These are phyloP conservation scores for Aphelenchoides besseyi DNA, from an alignment of 1,140 invertebrate species.

Conservation along the genomic window DNA sequence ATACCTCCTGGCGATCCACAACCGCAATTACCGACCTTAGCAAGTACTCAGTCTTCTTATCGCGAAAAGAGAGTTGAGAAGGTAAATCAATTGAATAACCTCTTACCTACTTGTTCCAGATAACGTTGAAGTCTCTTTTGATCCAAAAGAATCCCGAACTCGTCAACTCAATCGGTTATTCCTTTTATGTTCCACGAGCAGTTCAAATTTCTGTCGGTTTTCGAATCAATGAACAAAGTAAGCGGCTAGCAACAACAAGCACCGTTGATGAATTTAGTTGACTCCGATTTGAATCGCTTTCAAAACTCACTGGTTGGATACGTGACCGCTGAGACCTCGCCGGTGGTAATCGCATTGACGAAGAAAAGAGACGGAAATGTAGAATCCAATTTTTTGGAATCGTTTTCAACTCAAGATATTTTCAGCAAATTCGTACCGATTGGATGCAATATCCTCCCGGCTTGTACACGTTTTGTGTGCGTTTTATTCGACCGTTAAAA, in stretches of 20 bases:
- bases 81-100: conserved; percentile 18
- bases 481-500: conserved; percentile 40
- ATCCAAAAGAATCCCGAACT: conserved; percentile 34
- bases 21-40: too few relatives aligned
- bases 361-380: conserved; percentile 9
- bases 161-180: conserved; percentile 41
- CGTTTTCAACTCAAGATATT: not conserved
- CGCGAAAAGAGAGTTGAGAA: conserved; percentile 36
- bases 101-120: conserved; percentile 4
- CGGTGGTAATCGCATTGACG: conserved; percentile 9
- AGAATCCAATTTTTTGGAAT: not conserved
- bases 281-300: conserved; percentile 40
- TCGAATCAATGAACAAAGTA: conserved; percentile 45
- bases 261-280: conserved; percentile 30
- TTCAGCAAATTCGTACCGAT: conserved; percentile 27
- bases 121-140: conserved; percentile 39
- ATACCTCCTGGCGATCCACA: conserved; percentile 14
- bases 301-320: conserved; percentile 42
- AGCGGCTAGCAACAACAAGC: not conserved
- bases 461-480: conserved; percentile 30
- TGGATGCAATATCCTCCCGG: conserved; percentile 41
- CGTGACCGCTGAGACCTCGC: conserved; percentile 27
- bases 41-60: conserved; percentile 21
- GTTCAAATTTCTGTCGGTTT: conserved; percentile 28
- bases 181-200: conserved; percentile 33